Evolutionary conservation across 2,113 vertebrate species (phyloP).

Genomic region (Ceyx cyanopectus): DNA sequence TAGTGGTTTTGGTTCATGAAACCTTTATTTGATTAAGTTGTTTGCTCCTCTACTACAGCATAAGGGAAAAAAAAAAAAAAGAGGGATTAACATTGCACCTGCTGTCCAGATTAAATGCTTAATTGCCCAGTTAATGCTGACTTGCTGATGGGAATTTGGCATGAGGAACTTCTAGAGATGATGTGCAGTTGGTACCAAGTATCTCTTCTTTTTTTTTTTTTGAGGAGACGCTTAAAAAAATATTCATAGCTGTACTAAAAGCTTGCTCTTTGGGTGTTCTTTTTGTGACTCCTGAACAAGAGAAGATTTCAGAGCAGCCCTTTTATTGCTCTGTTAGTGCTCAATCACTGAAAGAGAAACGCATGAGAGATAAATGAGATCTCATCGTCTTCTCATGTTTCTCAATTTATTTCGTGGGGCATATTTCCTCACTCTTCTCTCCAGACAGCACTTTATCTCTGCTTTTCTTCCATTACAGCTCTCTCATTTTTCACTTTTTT

Average conservation of each 20-base stretch:
- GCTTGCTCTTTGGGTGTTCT: neutral
- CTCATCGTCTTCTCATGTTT: slow-evolving; percentile 36
- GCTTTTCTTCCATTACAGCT: slow-evolving; percentile 35
- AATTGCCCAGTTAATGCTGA: neutral
- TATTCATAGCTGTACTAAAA: neutral
- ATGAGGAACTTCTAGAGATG: neutral
- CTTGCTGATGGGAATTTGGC: neutral
- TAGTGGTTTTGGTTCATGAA: neutral
- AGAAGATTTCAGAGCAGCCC: neutral
- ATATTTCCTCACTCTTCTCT: slow-evolving; percentile 33
- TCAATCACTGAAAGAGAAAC: neutral
- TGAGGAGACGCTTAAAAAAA: neutral
- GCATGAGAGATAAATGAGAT: slow-evolving; percentile 33
- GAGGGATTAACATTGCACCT: neutral
- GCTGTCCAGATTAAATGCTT: neutral
- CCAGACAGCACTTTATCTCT: slow-evolving; percentile 43
- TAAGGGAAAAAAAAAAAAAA: too few relatives aligned
- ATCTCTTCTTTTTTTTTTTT: neutral
- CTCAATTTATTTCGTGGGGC: slow-evolving; percentile 41
- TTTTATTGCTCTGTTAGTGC: slow-evolving; percentile 44
- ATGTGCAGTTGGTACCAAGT: neutral
- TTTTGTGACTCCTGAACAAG: neutral
- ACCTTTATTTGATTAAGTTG: neutral
- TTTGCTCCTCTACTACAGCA: neutral
- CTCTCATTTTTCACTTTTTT: neutral